Conservation (phyloP, 2,113 vertebrate species). For the Leptosomus discolor region DNA sequence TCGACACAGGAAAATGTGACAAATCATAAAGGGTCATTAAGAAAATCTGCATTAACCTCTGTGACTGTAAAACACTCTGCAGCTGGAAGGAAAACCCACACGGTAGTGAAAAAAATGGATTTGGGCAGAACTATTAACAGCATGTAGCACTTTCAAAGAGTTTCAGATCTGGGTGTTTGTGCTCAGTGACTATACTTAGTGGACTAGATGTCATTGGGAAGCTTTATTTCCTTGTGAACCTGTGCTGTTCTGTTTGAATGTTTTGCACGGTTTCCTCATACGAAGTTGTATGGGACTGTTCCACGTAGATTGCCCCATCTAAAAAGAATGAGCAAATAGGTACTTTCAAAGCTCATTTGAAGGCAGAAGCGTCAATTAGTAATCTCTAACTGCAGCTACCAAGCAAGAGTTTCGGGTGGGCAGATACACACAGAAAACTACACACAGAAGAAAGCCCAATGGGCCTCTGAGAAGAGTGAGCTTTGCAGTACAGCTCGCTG, state of each 20-base stretch:
- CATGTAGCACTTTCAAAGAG: background rate
- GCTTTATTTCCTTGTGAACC: background rate
- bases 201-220: background rate
- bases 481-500: fast-evolving
- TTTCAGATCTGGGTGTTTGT: background rate
- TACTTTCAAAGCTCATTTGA: background rate
- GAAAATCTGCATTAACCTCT: conserved; percentile 55
- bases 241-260: background rate
- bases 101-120: background rate
- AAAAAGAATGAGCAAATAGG: background rate
- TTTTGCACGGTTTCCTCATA: background rate
- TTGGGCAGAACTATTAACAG: background rate
- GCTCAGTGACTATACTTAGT: background rate
- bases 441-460: background rate
- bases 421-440: background rate
- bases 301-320: background rate
- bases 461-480: background rate
- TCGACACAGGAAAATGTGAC: background rate
- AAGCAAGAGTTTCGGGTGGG: background rate
- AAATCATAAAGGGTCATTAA: conserved; percentile 11
- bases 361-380: background rate
- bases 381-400: background rate
- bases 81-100: conserved; percentile 41
- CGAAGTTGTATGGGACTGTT: background rate
- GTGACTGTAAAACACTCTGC: background rate